Base-by-base conservation (phyloP, 1,140 invertebrate genomes). In the Mamestra configurata region DNA sequence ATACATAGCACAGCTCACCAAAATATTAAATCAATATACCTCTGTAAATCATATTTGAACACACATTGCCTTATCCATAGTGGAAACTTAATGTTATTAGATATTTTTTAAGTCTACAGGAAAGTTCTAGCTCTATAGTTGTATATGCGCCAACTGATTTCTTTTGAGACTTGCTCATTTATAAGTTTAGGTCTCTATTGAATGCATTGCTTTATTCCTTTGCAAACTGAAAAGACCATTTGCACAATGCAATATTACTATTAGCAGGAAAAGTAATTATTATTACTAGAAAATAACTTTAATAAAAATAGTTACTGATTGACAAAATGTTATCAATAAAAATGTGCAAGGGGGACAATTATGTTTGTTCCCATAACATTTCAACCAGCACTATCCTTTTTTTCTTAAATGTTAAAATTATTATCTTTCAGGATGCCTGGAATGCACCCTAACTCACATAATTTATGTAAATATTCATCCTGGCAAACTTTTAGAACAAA, bases 391-490 rank as follows among this genome's bases (percentile, higher is more conserved):
- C 20, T 24, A 24, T 3, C 24, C 11, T 13, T 13, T 11, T 55
- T 55, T 24, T 13, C 53, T 55, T 13, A 24, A 24, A 55, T 55
- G 53, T 55, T 55, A 13, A 64, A 72, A 53, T 72, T 53, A 72
- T 35, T 31, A 31, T 18, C 49, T 72, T 72, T 53, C 70, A 53
- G 70, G 31, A 72, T 22, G 31, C 27, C 70, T 72, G 31, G 70
- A 72, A 51, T 43, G 66, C 40, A 40, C 22, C 22, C 40, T 70
- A 46, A 8, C 66, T 49, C n/a, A 18, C 40, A n/a, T 70, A 79
- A 79, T 82, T n/a, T 72, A 82, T 79, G 64, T 71, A 70, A 84
- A 84, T 76, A 80, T 66, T 61, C 37, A 77, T 64, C 24, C 40
- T 70, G 40, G 37, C 11, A 57, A 68, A 70, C 37, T 43, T 71